Evolutionary conservation across 2,888 invertebrate species (phyloP).

Genomic region (Cantharis flavilabris): DNA sequence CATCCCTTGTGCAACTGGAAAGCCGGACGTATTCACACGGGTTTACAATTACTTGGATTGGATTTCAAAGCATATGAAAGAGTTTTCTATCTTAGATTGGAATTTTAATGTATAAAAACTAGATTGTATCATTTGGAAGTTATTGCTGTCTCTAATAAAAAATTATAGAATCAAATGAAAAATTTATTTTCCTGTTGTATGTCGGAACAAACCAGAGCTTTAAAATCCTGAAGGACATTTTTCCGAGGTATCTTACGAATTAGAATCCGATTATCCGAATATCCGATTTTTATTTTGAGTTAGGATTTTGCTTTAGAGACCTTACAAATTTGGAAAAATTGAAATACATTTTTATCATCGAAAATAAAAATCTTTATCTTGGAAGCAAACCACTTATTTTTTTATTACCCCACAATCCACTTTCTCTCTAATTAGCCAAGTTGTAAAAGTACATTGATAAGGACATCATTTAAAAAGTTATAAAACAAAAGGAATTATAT

Average conservation of each 20-base stretch:
- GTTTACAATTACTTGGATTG: conserved; percentile 51
- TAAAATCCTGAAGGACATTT: no score
- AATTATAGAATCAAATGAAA: no score
- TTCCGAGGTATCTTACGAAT: neutral
- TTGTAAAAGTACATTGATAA: neutral
- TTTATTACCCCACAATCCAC: no score
- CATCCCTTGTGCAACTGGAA: conserved; percentile 52
- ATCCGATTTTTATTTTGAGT: no score
- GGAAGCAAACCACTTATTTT: no score
- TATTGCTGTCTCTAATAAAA: no score
- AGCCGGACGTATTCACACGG: conserved; percentile 54
- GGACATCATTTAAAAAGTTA: neutral
- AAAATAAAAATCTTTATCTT: neutral
- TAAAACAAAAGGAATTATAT: neutral
- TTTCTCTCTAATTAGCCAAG: neutral
- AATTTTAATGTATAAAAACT: neutral
- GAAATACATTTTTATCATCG: neutral
- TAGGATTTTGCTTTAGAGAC: no score
- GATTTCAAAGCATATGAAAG: conserved; percentile 40
- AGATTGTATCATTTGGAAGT: no score
- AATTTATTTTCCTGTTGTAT: no score
- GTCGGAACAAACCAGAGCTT: no score
- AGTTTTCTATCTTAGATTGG: neutral
- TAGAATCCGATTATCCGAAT: no score
- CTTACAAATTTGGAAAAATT: no score